Conservation (phyloP, 2,797 vertebrate species). For the Acestrorhynchus altus region DNA sequence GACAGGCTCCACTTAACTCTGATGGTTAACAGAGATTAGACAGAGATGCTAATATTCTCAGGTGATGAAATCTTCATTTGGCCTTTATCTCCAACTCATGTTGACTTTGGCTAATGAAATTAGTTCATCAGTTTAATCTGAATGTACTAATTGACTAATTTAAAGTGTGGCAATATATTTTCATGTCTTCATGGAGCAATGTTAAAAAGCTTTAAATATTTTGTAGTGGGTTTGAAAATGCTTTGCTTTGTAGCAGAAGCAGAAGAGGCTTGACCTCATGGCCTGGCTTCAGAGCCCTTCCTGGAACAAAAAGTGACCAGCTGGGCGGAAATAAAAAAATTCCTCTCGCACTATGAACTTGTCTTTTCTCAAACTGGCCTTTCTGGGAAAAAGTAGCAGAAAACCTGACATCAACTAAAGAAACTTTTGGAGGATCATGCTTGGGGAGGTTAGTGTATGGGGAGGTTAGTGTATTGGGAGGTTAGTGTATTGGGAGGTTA, state of each 20-base stretch:
- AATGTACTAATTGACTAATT: conserved; percentile 4
- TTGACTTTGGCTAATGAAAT: not conserved
- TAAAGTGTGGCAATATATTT: not conserved
- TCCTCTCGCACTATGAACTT: not conserved
- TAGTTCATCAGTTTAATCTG: not conserved
- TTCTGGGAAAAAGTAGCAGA: not conserved
- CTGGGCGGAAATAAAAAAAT: conserved; percentile 10
- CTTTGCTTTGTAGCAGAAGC: not conserved
- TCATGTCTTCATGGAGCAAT: not conserved
- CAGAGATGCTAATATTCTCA: conserved; percentile 2
- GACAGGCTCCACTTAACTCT: conserved; percentile 34
- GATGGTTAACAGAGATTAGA: conserved; percentile 21
- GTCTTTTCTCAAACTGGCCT: not conserved
- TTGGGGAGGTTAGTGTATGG: not conserved
- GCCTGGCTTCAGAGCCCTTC: not conserved
- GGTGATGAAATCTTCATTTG: not conserved
- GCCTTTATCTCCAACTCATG: conserved; percentile 1
- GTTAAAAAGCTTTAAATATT: not conserved
- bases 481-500: not conserved
- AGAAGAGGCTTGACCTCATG: not conserved
- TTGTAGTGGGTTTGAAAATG: not conserved
- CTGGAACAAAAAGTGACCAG: not conserved
- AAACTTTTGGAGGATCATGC: not conserved
- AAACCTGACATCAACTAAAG: not conserved
- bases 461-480: not conserved